Evolutionary conservation across 2,113 vertebrate species (phyloP).

Genomic region (Paratilapia polleni): DNA sequence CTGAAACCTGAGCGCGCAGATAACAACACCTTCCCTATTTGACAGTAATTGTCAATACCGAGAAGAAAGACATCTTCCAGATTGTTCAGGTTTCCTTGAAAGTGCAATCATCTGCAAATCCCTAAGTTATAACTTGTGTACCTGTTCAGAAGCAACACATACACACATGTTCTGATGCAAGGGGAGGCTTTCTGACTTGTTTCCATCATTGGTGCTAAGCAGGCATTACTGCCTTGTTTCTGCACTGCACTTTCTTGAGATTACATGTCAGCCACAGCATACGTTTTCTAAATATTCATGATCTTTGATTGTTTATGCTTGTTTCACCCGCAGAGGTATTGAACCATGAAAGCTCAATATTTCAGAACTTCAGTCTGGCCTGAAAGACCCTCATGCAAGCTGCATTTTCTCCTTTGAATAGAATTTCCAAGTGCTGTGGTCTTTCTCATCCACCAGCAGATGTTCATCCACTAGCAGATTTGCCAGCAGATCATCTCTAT

Average conservation of each 20-base stretch:
- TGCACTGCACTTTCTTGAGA: neutral
- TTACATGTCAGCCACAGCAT: neutral
- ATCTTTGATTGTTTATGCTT: constrained; percentile 8
- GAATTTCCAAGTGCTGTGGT: neutral
- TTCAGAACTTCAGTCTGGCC: neutral
- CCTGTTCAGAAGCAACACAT: neutral
- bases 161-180: neutral
- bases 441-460: neutral
- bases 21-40: constrained; percentile 1
- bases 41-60: constrained; percentile 2
- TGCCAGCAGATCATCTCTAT: neutral
- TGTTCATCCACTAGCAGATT: neutral
- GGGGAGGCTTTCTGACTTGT: neutral
- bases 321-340: constrained; percentile 4
- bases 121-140: neutral
- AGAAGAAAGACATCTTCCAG: neutral
- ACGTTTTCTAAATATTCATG: constrained; percentile 17
- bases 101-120: neutral
- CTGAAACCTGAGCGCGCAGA: neutral
- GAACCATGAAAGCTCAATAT: neutral
- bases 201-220: neutral
- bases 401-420: neutral
- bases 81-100: neutral
- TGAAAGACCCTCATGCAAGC: neutral
- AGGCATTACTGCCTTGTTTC: neutral